Conservation (phyloP, 2,888 invertebrate genomes). For the Ceraclea dissimilis region DNA sequence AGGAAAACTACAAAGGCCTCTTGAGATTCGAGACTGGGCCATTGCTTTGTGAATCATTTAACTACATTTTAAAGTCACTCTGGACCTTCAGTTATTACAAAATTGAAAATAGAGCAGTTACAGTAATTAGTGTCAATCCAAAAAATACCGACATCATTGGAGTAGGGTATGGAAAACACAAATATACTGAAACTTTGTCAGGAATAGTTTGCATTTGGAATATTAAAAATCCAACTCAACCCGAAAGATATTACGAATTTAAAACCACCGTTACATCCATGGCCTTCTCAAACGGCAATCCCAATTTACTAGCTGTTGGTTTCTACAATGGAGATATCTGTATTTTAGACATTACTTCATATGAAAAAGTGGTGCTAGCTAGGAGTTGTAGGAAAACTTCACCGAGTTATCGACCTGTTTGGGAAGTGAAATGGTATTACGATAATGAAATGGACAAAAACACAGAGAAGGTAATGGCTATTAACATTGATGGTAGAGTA, state of each 20-base stretch:
- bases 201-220: slow-evolving; percentile 73
- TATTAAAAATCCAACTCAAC: slow-evolving; percentile 70
- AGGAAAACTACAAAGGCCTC: slow-evolving; percentile 64
- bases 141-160: slow-evolving; percentile 65
- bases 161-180: slow-evolving; percentile 65
- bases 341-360: slow-evolving; percentile 62
- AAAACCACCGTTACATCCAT: slow-evolving; percentile 58
- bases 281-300: slow-evolving; percentile 59
- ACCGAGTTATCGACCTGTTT: slow-evolving; percentile 60
- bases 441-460: slow-evolving; percentile 33
- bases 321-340: slow-evolving; percentile 64
- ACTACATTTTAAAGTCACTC: slow-evolving; percentile 57
- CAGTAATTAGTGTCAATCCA: slow-evolving; percentile 58
- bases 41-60: slow-evolving; percentile 54
- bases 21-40: slow-evolving; percentile 50
- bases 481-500: slow-evolving; percentile 55
- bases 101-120: slow-evolving; percentile 50
- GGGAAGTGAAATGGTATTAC: slow-evolving; percentile 56
- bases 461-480: slow-evolving; percentile 48
- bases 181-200: slow-evolving; percentile 45
- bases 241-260: slow-evolving; percentile 62
- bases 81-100: slow-evolving; percentile 57
- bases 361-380: slow-evolving; percentile 45
- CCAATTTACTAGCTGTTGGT: slow-evolving; percentile 68
- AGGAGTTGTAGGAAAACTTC: slow-evolving; percentile 49